Conservation (phyloP, 2,113 vertebrate species). For the Polyodon spathula region DNA sequence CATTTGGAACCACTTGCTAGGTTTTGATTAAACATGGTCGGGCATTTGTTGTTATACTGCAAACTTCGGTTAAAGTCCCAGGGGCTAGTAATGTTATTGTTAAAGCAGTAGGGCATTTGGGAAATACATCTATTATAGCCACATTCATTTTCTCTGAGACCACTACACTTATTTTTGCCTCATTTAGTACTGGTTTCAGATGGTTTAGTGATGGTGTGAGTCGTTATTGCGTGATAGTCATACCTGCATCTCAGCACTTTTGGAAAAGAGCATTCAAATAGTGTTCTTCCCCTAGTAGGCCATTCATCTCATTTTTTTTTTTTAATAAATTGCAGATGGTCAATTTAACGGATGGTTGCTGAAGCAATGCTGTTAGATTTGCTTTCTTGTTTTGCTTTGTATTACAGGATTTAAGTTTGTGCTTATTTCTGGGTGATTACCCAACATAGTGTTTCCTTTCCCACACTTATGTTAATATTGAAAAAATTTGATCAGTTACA, state of each 20-base stretch:
- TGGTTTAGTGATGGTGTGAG: background rate
- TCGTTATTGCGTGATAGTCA: background rate
- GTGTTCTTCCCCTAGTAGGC: slow-evolving; percentile 18
- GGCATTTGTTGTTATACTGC: too few species aligned
- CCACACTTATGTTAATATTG: too few species aligned
- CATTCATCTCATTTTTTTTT: slow-evolving; percentile 11
- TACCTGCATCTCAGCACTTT: background rate
- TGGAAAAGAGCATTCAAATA: slow-evolving; percentile 22
- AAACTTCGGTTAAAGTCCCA: too few species aligned
- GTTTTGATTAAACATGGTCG: too few species aligned
- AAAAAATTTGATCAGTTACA: too few species aligned
- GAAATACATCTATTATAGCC: too few species aligned
- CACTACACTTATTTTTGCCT: too few species aligned
- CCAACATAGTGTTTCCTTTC: slow-evolving; percentile 1
- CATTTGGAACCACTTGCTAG: too few species aligned
- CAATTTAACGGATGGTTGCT: slow-evolving; percentile 38
- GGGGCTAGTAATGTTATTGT: too few species aligned
- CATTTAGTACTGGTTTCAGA: background rate
- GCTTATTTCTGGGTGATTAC: slow-evolving; percentile 18
- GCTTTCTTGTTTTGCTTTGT: slow-evolving; percentile 14
- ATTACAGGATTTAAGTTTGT: slow-evolving; percentile 8
- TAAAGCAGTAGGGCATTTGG: too few species aligned
- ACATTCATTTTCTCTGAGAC: too few species aligned
- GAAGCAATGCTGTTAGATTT: slow-evolving; percentile 23
- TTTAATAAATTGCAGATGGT: slow-evolving; percentile 33